Conservation (phyloP, 2,797 vertebrate species). For the Apogon talboti region DNA sequence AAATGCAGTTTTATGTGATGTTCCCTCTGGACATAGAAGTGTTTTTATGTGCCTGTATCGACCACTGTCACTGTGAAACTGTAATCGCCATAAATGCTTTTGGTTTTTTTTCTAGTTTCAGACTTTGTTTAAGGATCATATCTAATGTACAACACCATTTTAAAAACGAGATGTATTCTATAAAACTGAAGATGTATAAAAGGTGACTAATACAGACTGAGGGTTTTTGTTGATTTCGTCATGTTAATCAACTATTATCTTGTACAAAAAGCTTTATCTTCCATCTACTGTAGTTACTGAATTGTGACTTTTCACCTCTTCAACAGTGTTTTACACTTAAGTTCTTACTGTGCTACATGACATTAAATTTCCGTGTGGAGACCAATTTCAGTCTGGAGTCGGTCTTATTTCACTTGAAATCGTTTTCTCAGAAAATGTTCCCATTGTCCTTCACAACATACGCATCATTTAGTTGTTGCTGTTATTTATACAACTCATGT, state of each 20-base stretch:
- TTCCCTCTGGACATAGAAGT: conserved; percentile 11
- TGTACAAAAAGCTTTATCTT: too few relatives aligned
- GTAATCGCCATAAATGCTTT: neutral
- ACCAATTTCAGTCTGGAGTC: neutral
- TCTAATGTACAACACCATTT: conserved; percentile 6
- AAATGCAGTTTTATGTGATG: conserved; percentile 11
- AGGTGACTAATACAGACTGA: neutral
- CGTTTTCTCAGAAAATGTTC: too few relatives aligned
- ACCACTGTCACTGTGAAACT: conserved; percentile 47
- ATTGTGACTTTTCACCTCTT: neutral
- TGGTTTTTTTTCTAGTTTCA: neutral
- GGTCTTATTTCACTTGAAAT: neutral
- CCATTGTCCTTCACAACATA: too few relatives aligned
- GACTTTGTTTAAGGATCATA: neutral
- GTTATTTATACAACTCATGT: too few relatives aligned
- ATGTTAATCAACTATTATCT: conserved; percentile 1
- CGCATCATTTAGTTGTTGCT: too few relatives aligned
- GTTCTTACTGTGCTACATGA: conserved; percentile 12
- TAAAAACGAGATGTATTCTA: conserved; percentile 3
- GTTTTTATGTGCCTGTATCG: conserved; percentile 17
- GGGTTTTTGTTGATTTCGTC: neutral
- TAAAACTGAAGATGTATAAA: neutral
- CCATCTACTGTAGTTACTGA: conserved; percentile 19
- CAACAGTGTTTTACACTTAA: conserved; percentile 15
- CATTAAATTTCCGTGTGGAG: conserved; percentile 6